These are phyloP conservation scores for Argynnis bischoffii DNA, from an alignment of 2,888 invertebrate species.

Conservation along the genomic window DNA sequence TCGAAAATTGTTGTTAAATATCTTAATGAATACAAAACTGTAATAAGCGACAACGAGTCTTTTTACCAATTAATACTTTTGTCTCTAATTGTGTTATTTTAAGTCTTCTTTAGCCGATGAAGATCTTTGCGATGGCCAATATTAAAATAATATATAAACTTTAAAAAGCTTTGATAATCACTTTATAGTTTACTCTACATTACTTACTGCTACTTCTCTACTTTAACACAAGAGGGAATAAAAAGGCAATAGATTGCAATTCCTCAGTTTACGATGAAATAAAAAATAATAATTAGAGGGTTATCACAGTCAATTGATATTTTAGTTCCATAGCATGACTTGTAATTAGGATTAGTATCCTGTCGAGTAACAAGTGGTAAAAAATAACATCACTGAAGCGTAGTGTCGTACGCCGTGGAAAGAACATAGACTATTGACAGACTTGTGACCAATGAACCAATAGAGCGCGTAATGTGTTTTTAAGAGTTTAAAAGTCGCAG, in stretches of 20 bases:
- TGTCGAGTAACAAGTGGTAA: slow-evolving; percentile 24
- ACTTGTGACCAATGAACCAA: slow-evolving; percentile 62
- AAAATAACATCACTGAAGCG: slow-evolving; percentile 51
- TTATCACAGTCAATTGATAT: slow-evolving; percentile 10
- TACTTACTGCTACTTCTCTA: no score
- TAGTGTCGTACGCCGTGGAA: slow-evolving; percentile 54
- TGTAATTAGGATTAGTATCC: slow-evolving; percentile 32
- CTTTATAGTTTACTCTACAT: no score
- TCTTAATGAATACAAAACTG: slow-evolving; percentile 7
- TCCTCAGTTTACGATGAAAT: not conserved
- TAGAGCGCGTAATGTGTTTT: slow-evolving; percentile 61
- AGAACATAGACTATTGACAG: slow-evolving; percentile 48
- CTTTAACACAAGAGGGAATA: no score
- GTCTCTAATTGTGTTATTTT: not conserved
- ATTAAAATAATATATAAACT: not conserved
- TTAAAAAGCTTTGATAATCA: no score
- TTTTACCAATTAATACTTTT: slow-evolving; percentile 3
- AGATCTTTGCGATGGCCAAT: not conserved
- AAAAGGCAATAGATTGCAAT: not conserved
- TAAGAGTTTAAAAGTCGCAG: slow-evolving; percentile 44
- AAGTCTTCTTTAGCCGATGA: not conserved
- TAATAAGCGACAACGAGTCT: slow-evolving; percentile 3
- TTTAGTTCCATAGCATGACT: slow-evolving; percentile 27
- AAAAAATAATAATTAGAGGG: not conserved
- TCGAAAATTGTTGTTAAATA: slow-evolving; percentile 62